Base-by-base conservation (phyloP, 2,888 invertebrate species). In the Zaprionus bogoriensis region DNA sequence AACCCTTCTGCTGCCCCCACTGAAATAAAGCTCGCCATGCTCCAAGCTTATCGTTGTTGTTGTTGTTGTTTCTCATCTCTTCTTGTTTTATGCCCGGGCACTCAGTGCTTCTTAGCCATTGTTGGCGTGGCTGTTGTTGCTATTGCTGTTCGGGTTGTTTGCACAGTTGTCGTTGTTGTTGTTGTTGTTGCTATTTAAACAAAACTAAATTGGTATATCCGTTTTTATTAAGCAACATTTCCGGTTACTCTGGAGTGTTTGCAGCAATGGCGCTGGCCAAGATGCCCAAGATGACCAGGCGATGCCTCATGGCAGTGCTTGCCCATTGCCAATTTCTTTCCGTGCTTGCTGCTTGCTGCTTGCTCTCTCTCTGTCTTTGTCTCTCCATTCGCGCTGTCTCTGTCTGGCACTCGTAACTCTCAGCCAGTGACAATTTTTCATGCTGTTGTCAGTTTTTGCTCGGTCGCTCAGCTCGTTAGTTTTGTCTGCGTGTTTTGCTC, bases 151-250 rank as follows among this genome's bases (percentile, higher is more conserved):
- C n/a, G n/a, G n/a, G n/a, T n/a, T n/a, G n/a, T 67, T 50, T n/a
- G n/a, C n/a, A 27, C 42, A 47, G 39, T 27, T 27, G 44, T 67
- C 52, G 36, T 50, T 57, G 50, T 46, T 62, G 62, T 62, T 75
- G 22, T 65, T 53, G 19, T 42, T 58, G 58, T 53, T 68, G 67
- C 62, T 79, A 61, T 69, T 79, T 83, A 76, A 77, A 79, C 86
- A 86, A 68, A 86, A 84, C 84, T 86, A 82, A 82, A 82, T 82
- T 82, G 82, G 86, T 86, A 86, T 86, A 86, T 82, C 86, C 82
- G 82, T 82, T 86, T 86, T 82, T 82, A 82, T 82, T 82, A 82
- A 82, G 84, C 82, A 83, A 82, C 86, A 86, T 82, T 82, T 82
- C 82, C 86, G 86, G 86, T 86, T 75, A 67, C 77, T 79, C 70